Percentiles rank a stretch among this genome's conserved stretches.
phyloP scores from a whole-genome alignment of 2,888 invertebrate genomes.

The Rhagium mordax region DNA sequence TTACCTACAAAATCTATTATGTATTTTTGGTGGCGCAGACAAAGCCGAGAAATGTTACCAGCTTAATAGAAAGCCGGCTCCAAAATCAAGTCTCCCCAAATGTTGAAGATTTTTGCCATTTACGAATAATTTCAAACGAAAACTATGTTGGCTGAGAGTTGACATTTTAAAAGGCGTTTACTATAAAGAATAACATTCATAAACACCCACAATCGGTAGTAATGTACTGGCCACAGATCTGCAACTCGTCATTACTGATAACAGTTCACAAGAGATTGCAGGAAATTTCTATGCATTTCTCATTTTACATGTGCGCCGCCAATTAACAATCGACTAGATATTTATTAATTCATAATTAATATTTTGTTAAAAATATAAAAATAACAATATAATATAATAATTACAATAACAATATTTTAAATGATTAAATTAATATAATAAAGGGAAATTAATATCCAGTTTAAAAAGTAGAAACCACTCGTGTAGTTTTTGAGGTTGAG shows the following conservation, averaged over 20 bases:
- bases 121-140: no score
- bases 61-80: background rate
- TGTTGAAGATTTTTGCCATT: no score
- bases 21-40: background rate
- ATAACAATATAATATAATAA: conserved; percentile 8
- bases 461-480: background rate
- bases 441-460: background rate
- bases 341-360: conserved; percentile 4
- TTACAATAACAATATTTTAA: conserved; percentile 5
- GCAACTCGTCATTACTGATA: no score
- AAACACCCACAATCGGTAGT: background rate
- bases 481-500: background rate
- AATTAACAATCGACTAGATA: conserved; percentile 28
- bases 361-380: conserved; percentile 4
- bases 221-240: background rate
- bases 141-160: no score
- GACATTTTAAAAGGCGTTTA: background rate
- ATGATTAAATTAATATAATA: background rate
- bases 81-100: no score
- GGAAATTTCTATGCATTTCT: background rate
- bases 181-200: background rate
- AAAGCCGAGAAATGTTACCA: background rate
- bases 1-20: conserved; percentile 3
- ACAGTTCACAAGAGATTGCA: background rate
- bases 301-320: background rate